phyloP scores from a whole-genome alignment of 2,797 vertebrate species.

The Leptodactylus fallax region DNA sequence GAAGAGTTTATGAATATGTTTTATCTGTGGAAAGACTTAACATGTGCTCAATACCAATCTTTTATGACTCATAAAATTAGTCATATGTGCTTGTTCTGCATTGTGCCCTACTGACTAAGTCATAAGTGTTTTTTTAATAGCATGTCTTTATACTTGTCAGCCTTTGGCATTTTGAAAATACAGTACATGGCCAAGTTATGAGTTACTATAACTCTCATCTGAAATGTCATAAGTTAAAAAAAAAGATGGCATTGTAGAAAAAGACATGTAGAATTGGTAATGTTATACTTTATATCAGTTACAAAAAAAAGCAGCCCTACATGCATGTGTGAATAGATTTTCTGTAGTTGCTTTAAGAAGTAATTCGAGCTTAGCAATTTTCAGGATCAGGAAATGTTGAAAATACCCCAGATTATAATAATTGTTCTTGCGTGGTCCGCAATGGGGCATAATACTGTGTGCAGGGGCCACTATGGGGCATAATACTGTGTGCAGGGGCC shows the following conservation, averaged over 20 bases:
- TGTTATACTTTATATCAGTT: too few relatives aligned
- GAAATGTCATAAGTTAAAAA: neutral
- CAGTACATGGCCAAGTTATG: neutral
- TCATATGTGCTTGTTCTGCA: constrained; percentile 18
- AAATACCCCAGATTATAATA: too few relatives aligned
- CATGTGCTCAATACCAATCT: neutral
- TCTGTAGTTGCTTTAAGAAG: too few relatives aligned
- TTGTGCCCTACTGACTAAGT: neutral
- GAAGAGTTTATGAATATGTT: neutral
- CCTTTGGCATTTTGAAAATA: neutral
- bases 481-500: too few relatives aligned
- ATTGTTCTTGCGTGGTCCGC: too few relatives aligned
- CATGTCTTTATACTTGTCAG: constrained; percentile 1
- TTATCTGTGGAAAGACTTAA: neutral
- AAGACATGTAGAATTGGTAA: too few relatives aligned
- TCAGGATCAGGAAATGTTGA: too few relatives aligned
- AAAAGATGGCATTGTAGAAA: neutral
- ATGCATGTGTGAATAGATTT: too few relatives aligned
- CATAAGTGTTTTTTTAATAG: neutral
- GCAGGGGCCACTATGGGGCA: too few relatives aligned
- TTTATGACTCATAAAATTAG: constrained; percentile 26
- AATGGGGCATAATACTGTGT: too few relatives aligned
- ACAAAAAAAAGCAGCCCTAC: too few relatives aligned
- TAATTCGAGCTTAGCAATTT: too few relatives aligned
- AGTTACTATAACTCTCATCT: neutral